phyloP scores from a whole-genome alignment of 2,888 invertebrate genomes.

The Julus scandinavius region DNA sequence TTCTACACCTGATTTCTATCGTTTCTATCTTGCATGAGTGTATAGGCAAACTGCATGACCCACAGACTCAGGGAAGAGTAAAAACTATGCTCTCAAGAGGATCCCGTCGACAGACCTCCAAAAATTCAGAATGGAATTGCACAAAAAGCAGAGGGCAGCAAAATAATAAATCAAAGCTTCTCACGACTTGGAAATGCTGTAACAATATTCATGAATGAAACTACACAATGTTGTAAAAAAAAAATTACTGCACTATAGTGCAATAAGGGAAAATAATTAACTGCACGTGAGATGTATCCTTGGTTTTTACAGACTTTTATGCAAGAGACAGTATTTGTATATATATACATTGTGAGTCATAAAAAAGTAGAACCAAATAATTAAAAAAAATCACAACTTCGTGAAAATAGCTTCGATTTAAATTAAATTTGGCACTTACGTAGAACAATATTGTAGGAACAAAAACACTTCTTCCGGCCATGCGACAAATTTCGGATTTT shows the following conservation, averaged over 20 bases:
- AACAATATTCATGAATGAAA: conserved; percentile 42
- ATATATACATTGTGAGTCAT: too few relatives aligned
- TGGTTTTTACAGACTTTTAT: too few relatives aligned
- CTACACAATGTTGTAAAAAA: conserved; percentile 4
- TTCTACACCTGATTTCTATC: conserved; percentile 46
- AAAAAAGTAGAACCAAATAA: too few relatives aligned
- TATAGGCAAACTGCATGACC: conserved; percentile 29
- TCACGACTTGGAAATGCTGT: conserved; percentile 14
- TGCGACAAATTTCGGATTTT: too few relatives aligned
- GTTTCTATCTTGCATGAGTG: background rate
- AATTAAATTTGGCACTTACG: too few relatives aligned
- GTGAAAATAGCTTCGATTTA: too few relatives aligned
- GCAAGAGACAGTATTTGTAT: too few relatives aligned
- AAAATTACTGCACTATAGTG: background rate
- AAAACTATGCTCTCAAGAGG: background rate
- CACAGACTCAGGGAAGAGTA: conserved; percentile 21
- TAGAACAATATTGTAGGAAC: too few relatives aligned
- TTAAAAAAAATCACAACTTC: too few relatives aligned
- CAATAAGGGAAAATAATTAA: too few relatives aligned
- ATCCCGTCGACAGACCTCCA: conserved; percentile 43
- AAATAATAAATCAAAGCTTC: conserved; percentile 45
- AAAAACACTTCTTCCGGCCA: too few relatives aligned
- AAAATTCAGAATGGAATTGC: conserved; percentile 17
- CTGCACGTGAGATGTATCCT: too few relatives aligned
- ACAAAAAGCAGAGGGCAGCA: conserved; percentile 28